Evolutionary conservation across 2,797 vertebrate species (phyloP), one percentile per base, ranked within the genome.

Genomic region (Monodelphis domestica): DNA sequence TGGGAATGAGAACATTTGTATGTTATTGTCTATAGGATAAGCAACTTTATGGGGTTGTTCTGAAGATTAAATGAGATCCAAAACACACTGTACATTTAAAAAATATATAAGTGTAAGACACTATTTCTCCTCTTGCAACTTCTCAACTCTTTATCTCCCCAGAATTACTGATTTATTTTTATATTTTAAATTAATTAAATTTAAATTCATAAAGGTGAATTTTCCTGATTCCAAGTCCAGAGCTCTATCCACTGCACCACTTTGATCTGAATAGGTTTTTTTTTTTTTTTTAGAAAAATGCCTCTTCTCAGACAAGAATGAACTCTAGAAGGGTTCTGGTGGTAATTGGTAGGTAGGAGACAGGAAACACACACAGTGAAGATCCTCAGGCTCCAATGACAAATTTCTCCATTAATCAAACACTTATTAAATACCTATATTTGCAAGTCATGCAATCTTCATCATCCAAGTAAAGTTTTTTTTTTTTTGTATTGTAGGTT

Each of bases 401-500:
- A 84, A 84, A 84, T 50, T 84, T 84, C 38, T 50, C 70, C 38
- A 84, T 45, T 50, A 84, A 50, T 84, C 26, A 70, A 84, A 24
- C 63, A 70, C 24, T 10, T 15, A 84, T 84, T 50, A 50, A 84
- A 50, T 15, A 84, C 38, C 38, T 50, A 50, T 84, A 50, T 50
- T 84, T 78, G 17, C 7, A 78, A 78, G 63, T 38, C 15, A 78
- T 84, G 38, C 38, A 0, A 0, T 3, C 0, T 87, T 55, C n/a
- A 10, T 89, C 53, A 54, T 1, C 55, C 90, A 89, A 97, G 95
- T 97, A 28, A 96, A 52, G 0, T 17, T 92, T 54, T 97, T 11
- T 94, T 92, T 90, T 95, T 95, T 95, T 92, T 14, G 95, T 96
- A 0, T 96, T 92, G 92, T 63, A 99, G 98, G 96, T 98, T 6